Conservation (phyloP, 2,113 vertebrate species). For the Caretta caretta region DNA sequence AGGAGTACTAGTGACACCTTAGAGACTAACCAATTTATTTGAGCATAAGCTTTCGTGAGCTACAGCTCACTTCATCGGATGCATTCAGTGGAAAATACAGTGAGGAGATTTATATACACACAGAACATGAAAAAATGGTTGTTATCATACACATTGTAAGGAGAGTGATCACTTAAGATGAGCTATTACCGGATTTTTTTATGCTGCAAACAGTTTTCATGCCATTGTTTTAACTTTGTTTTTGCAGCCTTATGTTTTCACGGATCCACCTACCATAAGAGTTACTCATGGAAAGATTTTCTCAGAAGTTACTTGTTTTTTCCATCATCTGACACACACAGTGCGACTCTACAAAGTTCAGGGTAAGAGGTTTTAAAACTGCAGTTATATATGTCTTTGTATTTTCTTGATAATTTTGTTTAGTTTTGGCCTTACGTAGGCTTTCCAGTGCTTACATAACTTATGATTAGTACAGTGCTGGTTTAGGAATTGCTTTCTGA, state of each 20-base stretch:
- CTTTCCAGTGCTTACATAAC: not conserved
- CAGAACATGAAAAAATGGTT: too few relatives aligned
- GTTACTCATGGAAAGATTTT: slow-evolving; percentile 88
- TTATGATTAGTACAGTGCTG: not conserved
- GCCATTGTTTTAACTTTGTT: slow-evolving; percentile 5
- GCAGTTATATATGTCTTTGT: not conserved
- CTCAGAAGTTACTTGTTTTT: slow-evolving; percentile 90
- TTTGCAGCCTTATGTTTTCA: slow-evolving; percentile 83
- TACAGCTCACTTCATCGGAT: too few relatives aligned
- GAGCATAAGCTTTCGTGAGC: too few relatives aligned
- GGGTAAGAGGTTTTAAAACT: slow-evolving; percentile 78
- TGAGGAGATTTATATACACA: too few relatives aligned
- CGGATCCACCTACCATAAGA: slow-evolving; percentile 81
- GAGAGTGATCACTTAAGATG: too few relatives aligned
- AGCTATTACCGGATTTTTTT: not conserved
- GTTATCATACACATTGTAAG: too few relatives aligned
- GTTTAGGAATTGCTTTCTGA: not conserved
- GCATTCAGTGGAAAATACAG: too few relatives aligned
- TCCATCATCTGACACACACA: slow-evolving; percentile 87
- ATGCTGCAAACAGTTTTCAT: not conserved
- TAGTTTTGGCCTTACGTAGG: not conserved
- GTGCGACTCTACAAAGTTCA: slow-evolving; percentile 85
- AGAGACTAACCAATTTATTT: too few relatives aligned
- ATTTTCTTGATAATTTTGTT: not conserved
- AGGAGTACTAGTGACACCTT: too few relatives aligned